Conservation (phyloP, 2,113 vertebrate species). For the Pseudorasbora parva region DNA sequence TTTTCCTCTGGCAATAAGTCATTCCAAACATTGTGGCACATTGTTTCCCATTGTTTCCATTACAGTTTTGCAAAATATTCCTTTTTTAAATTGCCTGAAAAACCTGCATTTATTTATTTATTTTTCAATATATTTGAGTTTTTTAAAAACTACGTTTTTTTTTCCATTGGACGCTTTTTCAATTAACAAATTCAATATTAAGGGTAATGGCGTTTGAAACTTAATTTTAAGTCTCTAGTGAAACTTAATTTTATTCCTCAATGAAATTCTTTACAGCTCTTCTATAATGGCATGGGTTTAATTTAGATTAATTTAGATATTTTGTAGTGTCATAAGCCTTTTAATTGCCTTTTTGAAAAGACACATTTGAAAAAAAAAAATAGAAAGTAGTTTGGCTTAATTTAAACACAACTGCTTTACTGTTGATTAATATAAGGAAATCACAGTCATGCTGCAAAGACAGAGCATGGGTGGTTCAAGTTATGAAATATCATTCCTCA, state of each 20-base stretch:
- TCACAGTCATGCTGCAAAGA: neutral
- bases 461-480: neutral
- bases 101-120: no score
- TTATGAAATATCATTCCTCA: neutral
- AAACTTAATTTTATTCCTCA: neutral
- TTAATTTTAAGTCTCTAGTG: no score
- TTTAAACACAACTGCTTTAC: conserved; percentile 3
- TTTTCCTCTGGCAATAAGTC: no score
- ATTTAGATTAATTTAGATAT: neutral
- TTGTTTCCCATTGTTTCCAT: no score
- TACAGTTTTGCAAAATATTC: no score
- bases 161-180: no score
- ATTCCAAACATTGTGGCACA: no score
- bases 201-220: no score
- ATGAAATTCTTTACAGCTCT: neutral
- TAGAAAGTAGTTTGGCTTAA: neutral
- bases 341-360: neutral
- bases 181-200: no score
- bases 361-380: neutral
- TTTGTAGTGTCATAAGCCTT: neutral
- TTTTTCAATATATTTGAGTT: no score
- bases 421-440: neutral
- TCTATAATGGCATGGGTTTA: neutral
- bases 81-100: no score
- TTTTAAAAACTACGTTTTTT: no score